Conservation (phyloP, 2,888 invertebrate genomes). For the Muscina levida region DNA sequence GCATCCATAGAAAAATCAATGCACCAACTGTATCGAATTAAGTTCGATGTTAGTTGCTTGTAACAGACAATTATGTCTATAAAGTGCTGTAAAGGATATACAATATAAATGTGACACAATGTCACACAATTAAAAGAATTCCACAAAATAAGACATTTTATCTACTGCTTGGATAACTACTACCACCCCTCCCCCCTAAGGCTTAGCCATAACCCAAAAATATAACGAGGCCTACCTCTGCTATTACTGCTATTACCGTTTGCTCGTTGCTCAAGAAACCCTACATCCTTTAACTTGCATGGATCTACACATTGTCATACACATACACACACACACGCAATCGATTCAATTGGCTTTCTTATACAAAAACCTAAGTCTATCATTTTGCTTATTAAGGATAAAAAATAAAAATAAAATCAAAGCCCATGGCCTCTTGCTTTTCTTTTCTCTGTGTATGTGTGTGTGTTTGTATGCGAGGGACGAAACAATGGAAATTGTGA, state of each 20-base stretch:
- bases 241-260: background rate
- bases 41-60: no score
- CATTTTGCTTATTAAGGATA: constrained; percentile 59
- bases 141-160: constrained; percentile 56
- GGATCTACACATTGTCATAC: no score
- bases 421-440: constrained; percentile 14
- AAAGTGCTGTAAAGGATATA: background rate
- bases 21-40: no score
- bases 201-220: background rate
- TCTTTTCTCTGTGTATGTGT: no score
- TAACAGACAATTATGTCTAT: no score
- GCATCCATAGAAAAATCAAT: constrained; percentile 58
- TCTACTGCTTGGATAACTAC: constrained; percentile 33
- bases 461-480: constrained; percentile 3
- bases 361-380: constrained; percentile 54
- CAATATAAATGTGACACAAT: constrained; percentile 51
- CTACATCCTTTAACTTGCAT: constrained; percentile 55
- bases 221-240: background rate
- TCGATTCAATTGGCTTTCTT: background rate
- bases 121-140: constrained; percentile 61
- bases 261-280: constrained; percentile 16
- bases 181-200: no score
- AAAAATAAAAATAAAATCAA: constrained; percentile 51
- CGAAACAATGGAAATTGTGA: constrained; percentile 53
- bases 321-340: background rate